Conservation (phyloP, 2,888 invertebrate species). For the Dryobotodes eremita region DNA sequence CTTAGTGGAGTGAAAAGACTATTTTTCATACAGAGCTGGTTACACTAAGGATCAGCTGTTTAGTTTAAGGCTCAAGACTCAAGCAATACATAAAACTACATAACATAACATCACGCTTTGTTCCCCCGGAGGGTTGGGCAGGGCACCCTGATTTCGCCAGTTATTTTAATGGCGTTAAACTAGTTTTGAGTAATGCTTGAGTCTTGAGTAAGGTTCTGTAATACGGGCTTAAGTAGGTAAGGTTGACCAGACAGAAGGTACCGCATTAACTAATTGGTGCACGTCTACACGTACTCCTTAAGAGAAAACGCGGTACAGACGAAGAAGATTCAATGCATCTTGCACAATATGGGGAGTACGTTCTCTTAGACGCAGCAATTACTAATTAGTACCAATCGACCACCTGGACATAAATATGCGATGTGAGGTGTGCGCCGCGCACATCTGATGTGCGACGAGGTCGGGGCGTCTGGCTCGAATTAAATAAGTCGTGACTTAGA, state of each 20-base stretch:
- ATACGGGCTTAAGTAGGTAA: neutral
- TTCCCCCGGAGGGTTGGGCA: neutral
- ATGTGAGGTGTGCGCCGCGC: conserved; percentile 20
- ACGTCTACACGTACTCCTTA: conserved; percentile 24
- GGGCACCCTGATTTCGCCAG: neutral
- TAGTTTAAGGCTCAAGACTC: neutral
- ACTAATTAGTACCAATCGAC: conserved; percentile 13
- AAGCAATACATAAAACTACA: neutral
- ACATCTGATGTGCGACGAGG: conserved; percentile 35
- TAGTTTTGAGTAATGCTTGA: neutral
- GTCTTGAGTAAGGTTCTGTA: neutral
- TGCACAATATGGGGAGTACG: conserved; percentile 47
- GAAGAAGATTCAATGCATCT: conserved; percentile 39
- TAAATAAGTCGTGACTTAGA: conserved; percentile 22
- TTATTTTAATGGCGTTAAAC: neutral
- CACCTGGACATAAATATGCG: conserved; percentile 52
- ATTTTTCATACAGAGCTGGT: neutral
- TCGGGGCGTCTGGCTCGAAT: conserved; percentile 4
- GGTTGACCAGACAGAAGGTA: neutral
- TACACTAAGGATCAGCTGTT: neutral
- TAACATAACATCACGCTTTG: neutral
- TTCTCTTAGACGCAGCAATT: conserved; percentile 41
- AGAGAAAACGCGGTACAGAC: conserved; percentile 34
- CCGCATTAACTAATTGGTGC: conserved; percentile 10
- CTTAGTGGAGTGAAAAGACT: neutral